These are phyloP conservation scores for Drosophila crucigera DNA, from an alignment of 2,888 invertebrate genomes.

Conservation along the genomic window DNA sequence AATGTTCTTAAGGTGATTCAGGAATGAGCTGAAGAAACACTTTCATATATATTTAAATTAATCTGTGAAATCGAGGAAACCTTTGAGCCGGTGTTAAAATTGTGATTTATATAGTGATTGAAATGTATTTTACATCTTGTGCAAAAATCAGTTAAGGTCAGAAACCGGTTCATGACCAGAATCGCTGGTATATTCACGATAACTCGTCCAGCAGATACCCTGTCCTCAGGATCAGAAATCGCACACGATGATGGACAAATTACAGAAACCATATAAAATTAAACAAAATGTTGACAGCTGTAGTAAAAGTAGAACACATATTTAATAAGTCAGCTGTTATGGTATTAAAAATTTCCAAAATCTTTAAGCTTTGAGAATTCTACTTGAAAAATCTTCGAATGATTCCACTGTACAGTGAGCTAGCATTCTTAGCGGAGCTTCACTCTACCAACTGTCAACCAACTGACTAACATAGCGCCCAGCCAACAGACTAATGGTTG, in stretches of 20 bases:
- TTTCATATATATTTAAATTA: not conserved
- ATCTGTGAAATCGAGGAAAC: not conserved
- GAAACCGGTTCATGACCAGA: not conserved
- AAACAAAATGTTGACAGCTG: not conserved
- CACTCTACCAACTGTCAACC: slow-evolving; percentile 31
- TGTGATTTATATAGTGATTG: not conserved
- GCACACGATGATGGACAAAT: not conserved
- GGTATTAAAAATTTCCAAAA: not conserved
- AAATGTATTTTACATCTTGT: not conserved
- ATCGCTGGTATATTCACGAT: not conserved
- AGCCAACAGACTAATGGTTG: slow-evolving; percentile 8
- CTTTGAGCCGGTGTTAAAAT: not conserved
- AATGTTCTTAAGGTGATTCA: not conserved
- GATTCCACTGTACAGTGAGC: slow-evolving; percentile 18
- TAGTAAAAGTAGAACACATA: not conserved
- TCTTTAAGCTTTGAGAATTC: not conserved
- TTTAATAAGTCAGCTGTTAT: not conserved
- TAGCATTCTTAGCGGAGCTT: slow-evolving; percentile 39
- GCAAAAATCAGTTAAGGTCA: not conserved
- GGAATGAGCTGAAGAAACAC: not conserved
- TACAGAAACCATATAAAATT: not conserved
- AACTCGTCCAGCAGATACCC: not conserved
- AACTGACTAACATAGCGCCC: slow-evolving; percentile 25
- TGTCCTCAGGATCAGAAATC: not conserved
- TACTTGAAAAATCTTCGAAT: not conserved